Evolutionary conservation across 2,888 invertebrate species (phyloP).

Genomic region (Ophion slaviceki): DNA sequence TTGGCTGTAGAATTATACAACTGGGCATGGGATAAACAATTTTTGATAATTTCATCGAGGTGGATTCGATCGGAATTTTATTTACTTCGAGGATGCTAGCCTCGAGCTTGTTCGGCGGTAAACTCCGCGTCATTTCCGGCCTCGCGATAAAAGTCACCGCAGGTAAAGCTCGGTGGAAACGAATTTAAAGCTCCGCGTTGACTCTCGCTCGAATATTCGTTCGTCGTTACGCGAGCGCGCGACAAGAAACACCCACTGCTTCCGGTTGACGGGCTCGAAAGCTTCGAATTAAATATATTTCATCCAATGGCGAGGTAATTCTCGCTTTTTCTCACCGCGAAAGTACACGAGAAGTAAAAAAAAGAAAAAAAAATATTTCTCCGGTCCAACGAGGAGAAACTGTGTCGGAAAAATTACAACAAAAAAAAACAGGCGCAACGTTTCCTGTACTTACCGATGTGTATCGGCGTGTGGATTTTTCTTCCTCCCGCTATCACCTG

Average conservation of each 20-base stretch:
- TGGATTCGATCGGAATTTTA: neutral
- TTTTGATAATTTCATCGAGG: neutral
- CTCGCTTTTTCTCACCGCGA: conserved; percentile 32
- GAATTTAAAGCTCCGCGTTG: conserved; percentile 58
- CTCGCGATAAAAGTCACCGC: conserved; percentile 17
- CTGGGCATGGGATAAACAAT: neutral
- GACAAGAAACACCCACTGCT: conserved; percentile 42
- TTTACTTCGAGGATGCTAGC: conserved; percentile 1
- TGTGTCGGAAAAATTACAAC: conserved; percentile 60
- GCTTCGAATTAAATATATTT: conserved; percentile 62
- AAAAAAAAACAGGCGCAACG: conserved; percentile 4
- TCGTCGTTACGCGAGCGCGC: neutral
- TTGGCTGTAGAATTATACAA: neutral
- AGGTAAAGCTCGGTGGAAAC: conserved; percentile 31
- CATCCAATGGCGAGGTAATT: conserved; percentile 44
- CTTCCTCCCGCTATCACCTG: conserved; percentile 9
- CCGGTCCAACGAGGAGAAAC: neutral
- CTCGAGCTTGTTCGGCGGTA: neutral
- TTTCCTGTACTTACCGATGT: conserved; percentile 54
- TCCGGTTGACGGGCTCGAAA: conserved; percentile 29
- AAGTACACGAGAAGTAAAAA: conserved; percentile 14
- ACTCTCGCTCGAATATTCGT: conserved; percentile 33
- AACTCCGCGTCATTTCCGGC: conserved; percentile 39
- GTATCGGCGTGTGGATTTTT: conserved; percentile 13
- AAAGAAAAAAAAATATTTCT: neutral